Evolutionary conservation across 2,888 invertebrate genomes (phyloP), one percentile per base, ranked within the genome.

Genomic region (Dolichopus griseipennis): DNA sequence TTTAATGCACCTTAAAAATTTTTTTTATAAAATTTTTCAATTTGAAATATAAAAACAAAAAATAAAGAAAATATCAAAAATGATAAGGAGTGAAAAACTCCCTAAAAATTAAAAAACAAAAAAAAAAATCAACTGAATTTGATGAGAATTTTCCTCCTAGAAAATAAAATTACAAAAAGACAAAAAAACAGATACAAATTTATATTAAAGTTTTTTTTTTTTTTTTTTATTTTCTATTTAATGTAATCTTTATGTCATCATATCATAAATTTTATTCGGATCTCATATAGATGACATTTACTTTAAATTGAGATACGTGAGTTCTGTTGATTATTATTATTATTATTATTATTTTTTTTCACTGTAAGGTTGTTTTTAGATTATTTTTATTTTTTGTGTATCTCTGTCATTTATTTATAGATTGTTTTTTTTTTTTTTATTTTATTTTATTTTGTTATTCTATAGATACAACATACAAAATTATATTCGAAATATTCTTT

Each of bases 181-280:
- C n/a, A n/a, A n/a, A n/a, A n/a, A n/a, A n/a, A n/a, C n/a, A n/a
- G n/a, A n/a, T 15, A 15, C 43, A 37, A 8, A 37, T 37, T 10
- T 37, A 37, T 37, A 10, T 37, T 37, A 12, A n/a, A n/a, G n/a
- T 52, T 52, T 52, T 52, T 52, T 2, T 52, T 52, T 52, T 41
- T 9, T 41, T 41, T 2, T 41, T 2, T 41, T 41, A 41, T 52
- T 52, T 52, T 52, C 6, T 52, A 18, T 52, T 12, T 52, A 52
- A 52, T 52, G 27, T 27, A 27, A 27, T 27, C 27, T n/a, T 18
- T 18, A 7, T 52, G 18, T 52, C 52, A 52, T 52, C 52, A 52
- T 52, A 18, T 52, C 52, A 52, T 52, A 52, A 52, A 52, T 52
- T 52, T 52, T 52, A 52, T 52, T 52, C 52, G n/a, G 52, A 52